Percentiles rank a stretch among this genome's conserved stretches.
These are phyloP conservation scores for Heliconius hermathena DNA, from an alignment of 1,140 invertebrate genomes.

Conservation along the genomic window DNA sequence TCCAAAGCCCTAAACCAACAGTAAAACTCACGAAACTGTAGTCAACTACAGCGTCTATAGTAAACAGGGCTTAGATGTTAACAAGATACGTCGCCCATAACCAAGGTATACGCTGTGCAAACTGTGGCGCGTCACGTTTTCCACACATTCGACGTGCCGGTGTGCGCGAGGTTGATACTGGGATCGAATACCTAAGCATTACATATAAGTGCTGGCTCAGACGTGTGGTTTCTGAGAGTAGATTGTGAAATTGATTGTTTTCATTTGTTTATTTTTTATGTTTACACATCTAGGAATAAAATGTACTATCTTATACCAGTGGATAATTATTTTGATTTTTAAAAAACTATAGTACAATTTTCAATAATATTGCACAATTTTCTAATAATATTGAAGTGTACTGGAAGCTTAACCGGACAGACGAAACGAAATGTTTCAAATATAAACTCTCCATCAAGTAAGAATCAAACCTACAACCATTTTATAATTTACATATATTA, in stretches of 20 bases:
- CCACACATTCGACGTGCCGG: neutral
- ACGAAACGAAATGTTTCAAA: too few relatives aligned
- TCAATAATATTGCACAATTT: too few relatives aligned
- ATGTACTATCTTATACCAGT: too few relatives aligned
- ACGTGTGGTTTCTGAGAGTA: neutral
- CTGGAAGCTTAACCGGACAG: too few relatives aligned
- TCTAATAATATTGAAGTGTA: too few relatives aligned
- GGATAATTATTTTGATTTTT: too few relatives aligned
- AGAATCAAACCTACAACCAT: too few relatives aligned
- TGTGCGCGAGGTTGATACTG: neutral
- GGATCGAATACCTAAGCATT: neutral
- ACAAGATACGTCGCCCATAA: slow-evolving; percentile 6
- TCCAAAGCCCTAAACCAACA: neutral
- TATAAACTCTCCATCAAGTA: too few relatives aligned
- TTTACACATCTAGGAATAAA: too few relatives aligned
- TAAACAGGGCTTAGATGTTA: slow-evolving; percentile 8
- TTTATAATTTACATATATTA: too few relatives aligned
- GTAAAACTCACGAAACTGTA: neutral
- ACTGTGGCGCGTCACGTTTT: neutral
- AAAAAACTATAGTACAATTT: too few relatives aligned
- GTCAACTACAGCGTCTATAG: neutral
- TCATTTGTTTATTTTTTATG: too few relatives aligned
- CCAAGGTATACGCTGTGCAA: neutral
- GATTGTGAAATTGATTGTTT: neutral
- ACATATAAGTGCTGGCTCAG: neutral